phyloP scores from a whole-genome alignment of 2,113 vertebrate genomes.

The Gavialis gangeticus region DNA sequence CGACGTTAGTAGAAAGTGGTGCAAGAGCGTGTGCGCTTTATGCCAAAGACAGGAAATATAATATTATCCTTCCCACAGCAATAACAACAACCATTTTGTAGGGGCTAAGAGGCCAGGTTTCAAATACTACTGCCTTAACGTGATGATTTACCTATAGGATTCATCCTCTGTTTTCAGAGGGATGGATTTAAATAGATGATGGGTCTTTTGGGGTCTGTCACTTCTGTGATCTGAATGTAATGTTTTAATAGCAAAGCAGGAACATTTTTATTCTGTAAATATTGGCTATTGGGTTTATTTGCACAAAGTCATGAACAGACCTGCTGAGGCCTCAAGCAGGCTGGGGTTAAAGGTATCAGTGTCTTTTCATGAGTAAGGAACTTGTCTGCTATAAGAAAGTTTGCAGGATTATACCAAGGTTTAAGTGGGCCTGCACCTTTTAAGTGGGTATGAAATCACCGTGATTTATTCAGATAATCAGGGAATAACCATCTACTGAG shows the following conservation, averaged over 20 bases:
- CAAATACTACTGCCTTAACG: not conserved
- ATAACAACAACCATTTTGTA: not conserved
- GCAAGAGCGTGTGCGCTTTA: not conserved
- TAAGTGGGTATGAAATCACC: conserved; percentile 1
- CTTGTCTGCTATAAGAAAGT: not conserved
- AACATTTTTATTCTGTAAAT: not conserved
- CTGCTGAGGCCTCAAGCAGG: conserved; percentile 34
- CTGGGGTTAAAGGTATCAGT: conserved; percentile 56
- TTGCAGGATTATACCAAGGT: conserved; percentile 5
- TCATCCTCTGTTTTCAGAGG: not conserved
- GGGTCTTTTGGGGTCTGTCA: conserved; percentile 50
- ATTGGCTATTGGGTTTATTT: conserved; percentile 28
- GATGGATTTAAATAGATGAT: not conserved
- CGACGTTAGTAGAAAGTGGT: conserved; percentile 54
- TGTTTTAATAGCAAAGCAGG: conserved; percentile 17
- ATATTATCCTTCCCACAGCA: not conserved
- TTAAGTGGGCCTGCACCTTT: not conserved
- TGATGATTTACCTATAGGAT: conserved; percentile 11
- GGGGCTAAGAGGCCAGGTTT: conserved; percentile 15
- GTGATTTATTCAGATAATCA: not conserved
- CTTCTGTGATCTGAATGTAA: conserved; percentile 35
- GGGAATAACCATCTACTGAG: not conserved
- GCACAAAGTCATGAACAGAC: not conserved
- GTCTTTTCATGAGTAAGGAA: conserved; percentile 3
- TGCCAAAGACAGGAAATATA: not conserved